These are phyloP conservation scores for Thunnus albacares DNA, from an alignment of 2,797 vertebrate species.

Conservation along the genomic window DNA sequence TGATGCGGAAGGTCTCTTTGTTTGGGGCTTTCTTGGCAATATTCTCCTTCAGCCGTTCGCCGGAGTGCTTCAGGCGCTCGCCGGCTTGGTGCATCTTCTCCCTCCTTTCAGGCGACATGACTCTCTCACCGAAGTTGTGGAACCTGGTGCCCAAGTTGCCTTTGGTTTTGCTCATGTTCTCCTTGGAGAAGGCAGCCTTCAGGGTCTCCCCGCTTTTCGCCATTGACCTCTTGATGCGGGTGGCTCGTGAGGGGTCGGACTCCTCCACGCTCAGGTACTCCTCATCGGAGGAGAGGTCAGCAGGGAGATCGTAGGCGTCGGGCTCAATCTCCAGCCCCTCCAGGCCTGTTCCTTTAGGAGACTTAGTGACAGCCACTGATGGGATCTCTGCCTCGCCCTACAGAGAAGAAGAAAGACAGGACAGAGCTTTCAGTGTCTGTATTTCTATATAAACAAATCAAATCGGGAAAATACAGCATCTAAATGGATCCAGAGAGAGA, in stretches of 20 bases:
- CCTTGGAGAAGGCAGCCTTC: conserved; percentile 96
- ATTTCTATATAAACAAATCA: no score
- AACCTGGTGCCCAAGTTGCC: conserved; percentile 94
- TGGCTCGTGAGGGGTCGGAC: conserved; percentile 84
- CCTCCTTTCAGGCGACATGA: conserved; percentile 92
- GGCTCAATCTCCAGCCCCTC: conserved; percentile 84
- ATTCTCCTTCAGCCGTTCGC: conserved; percentile 93
- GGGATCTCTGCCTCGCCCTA: conserved; percentile 91
- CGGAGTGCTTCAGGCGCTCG: conserved; percentile 91
- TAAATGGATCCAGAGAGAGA: background rate
- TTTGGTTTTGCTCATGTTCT: conserved; percentile 94
- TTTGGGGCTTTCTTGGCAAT: conserved; percentile 92
- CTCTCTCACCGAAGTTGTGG: conserved; percentile 93
- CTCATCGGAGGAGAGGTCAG: conserved; percentile 95
- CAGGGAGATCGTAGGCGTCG: conserved; percentile 87
- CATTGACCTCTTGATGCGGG: conserved; percentile 91
- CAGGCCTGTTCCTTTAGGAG: conserved; percentile 77
- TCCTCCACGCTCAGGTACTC: conserved; percentile 94
- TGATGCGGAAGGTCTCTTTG: conserved; percentile 92
- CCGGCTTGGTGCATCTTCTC: conserved; percentile 93
- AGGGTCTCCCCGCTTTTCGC: conserved; percentile 92
- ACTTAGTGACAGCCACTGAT: conserved; percentile 86
- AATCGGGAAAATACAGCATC: no score
- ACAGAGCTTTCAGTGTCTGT: background rate
- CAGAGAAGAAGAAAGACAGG: conserved; percentile 36